Evolutionary conservation across 1,140 invertebrate species (phyloP), one percentile per base, ranked within the genome.

Genomic region (Cydia pomonella): DNA sequence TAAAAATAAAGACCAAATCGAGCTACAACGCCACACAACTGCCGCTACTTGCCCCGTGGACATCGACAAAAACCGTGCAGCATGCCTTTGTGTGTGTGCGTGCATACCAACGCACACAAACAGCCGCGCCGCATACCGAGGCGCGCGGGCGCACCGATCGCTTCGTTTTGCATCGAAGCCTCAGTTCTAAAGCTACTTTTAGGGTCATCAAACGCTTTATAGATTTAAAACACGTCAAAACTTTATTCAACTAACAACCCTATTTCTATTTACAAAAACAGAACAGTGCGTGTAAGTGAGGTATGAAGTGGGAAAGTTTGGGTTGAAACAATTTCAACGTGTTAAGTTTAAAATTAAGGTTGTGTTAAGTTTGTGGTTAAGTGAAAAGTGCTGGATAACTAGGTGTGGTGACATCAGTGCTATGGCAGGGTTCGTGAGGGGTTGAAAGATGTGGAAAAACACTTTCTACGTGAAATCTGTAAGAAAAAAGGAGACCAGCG

Each of bases 1-100:
- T 23, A 23, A 59, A 23, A 59, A 59, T 23, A 18, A 23, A 25
- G 62, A 73, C n/a, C 38, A 73, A 77, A 50, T 13, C 79, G 73
- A 89, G 87, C 72, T 91, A 82, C 86, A 89, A 86, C 73, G 9
- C 77, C 82, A 74, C 47, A 10, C 76, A 47, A 74, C 77, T 87
- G 74, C 84, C 85, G 87, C 88, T 91, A 91, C 84, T 91, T 92
- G 91, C 91, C 91, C 91, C 84, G 89, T 91, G 91, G 91, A 91
- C 89, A 92, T 92, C 88, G 84, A 92, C 91, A 92, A 92, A 92
- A 92, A 92, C 91, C 89, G 87, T 91, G 88, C 88, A 90, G 87
- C 85, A 84, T 87, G 80, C 75, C 21, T 62, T 13, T 72, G 4
- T 10, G 1, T 79, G 86, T 91, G 87, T 90, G 41, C 41, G 86